Base-by-base conservation (phyloP, 2,888 invertebrate species). In the Coremacera marginata region DNA sequence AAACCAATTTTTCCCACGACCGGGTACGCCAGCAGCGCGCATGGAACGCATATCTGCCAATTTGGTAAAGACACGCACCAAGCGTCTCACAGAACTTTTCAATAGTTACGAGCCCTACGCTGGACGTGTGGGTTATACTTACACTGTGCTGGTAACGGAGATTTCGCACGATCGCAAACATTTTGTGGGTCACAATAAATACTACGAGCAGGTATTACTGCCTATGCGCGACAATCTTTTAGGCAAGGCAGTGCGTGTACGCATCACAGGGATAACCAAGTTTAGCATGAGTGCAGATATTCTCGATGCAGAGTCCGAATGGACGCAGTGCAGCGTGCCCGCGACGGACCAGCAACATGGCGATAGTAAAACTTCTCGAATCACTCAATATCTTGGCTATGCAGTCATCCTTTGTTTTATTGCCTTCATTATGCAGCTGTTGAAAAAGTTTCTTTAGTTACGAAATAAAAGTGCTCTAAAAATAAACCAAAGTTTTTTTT, bases 1-100 rank as follows among this genome's bases (percentile, higher is more conserved):
- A 85, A 99, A 99, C 90, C 99, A 99, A 90, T 99, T 97, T 90
- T 99, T 95, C 85, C 96, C 99, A 0, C 90, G 99, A 19, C 97
- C 98, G 0, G 98, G 98, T 3, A 99, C 99, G 0, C 98, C 98
- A 0, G 99, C 99, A 0, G 98, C 98, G 0, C 93, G 93, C 80
- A 94, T 99, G 94, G 90, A 91, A 4, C 92, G 94, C 88, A 93
- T 98, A 34, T 95, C 97, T 0, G 91, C 96, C 0, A 93, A 95
- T 86, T 93, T 95, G 86, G 98, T 98, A 0, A 98, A 98, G 87
- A 93, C 92, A 80, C 92, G 99, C 31, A 99, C 99, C 0, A 97
- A 96, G 89, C 90, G 90, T 78, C 90, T 98, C 0, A 96, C 97
- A 0, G 95, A 97, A 74, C 91, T 98, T 11, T 99, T 99, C 90